Base-by-base conservation (phyloP, 1,140 invertebrate genomes). In the Littorina saxatilis region DNA sequence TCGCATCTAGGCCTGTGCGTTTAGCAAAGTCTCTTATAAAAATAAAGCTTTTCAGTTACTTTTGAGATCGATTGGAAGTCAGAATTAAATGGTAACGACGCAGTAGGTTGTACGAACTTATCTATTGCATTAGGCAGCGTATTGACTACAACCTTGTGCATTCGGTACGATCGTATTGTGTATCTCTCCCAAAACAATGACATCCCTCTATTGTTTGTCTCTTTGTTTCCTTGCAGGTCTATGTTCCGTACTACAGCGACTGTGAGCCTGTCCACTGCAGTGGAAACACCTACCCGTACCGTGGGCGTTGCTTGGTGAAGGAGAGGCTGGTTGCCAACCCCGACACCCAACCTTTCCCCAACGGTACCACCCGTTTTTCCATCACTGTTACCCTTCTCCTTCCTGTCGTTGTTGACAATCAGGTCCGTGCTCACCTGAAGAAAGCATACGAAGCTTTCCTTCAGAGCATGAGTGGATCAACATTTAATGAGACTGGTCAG, bases 141-240 rank as follows among this genome's bases (percentile, higher is more conserved):
- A n/a, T n/a, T n/a, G n/a, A n/a, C n/a, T n/a, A n/a, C n/a, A n/a
- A n/a, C n/a, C n/a, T n/a, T n/a, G n/a, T n/a, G n/a, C n/a, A n/a
- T n/a, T n/a, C n/a, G n/a, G n/a, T n/a, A n/a, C n/a, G n/a, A n/a
- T n/a, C n/a, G n/a, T n/a, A n/a, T n/a, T n/a, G n/a, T n/a, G n/a
- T n/a, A n/a, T n/a, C n/a, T n/a, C n/a, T n/a, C n/a, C n/a, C n/a
- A n/a, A n/a, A n/a, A n/a, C n/a, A n/a, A n/a, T n/a, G n/a, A n/a
- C n/a, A n/a, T n/a, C n/a, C n/a, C n/a, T n/a, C n/a, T n/a, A n/a
- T n/a, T n/a, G n/a, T n/a, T n/a, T n/a, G n/a, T n/a, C n/a, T n/a
- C n/a, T n/a, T n/a, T n/a, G n/a, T n/a, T n/a, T n/a, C n/a, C n/a
- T 61, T 61, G 0, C 32, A 73, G 70, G 70, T 73, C 1, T 73